Base-by-base conservation (phyloP, 2,888 invertebrate species). In the Drosophila macrothrix region DNA sequence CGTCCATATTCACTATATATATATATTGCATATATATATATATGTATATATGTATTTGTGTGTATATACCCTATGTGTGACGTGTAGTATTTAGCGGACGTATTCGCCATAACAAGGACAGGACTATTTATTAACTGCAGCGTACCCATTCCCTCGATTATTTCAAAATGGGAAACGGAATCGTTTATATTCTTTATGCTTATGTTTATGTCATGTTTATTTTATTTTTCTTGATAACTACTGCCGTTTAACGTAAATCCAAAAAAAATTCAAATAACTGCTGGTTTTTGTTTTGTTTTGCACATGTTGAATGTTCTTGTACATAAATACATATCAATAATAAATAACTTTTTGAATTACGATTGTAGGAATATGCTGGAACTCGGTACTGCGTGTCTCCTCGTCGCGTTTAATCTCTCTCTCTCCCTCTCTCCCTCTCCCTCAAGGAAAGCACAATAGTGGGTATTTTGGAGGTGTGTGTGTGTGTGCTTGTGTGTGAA, bases 1-100 rank as follows among this genome's bases (percentile, higher is more conserved):
- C 76, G 79, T 73, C 52, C 64, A 14, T 35, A 35, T 12, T 33
- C 33, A 33, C 12, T 35, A 4, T 35, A 35, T 33, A 33, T 33
- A 33, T 33, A 12, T 33, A 12, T n/a, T n/a, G n/a, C n/a, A n/a
- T 12, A 33, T 33, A 4, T 1, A 9, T 33, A 1, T 33, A 33
- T 33, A 14, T 14, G 16, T 5, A 14, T 14, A 9, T 25, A 9
- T 16, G 4, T 22, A 25, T 46, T 7, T 16, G 1, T 9, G 16
- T 9, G 7, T 4, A 4, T 16, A 25, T 22, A 46, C 46, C 22
- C 16, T 14, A 46, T 22, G 46, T 22, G 46, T 25, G 46, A 25
- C 46, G 16, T 16, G 46, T 25, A 25, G 41, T n/a, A 41, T n/a
- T n/a, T n/a, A 14, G 33, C 12, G 33, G 4, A 14, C 12, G 1